Percentiles rank a stretch among this genome's conserved stretches.
These are phyloP conservation scores for Sebastes wilsoni DNA, from an alignment of 2,797 vertebrate species.

Conservation along the genomic window DNA sequence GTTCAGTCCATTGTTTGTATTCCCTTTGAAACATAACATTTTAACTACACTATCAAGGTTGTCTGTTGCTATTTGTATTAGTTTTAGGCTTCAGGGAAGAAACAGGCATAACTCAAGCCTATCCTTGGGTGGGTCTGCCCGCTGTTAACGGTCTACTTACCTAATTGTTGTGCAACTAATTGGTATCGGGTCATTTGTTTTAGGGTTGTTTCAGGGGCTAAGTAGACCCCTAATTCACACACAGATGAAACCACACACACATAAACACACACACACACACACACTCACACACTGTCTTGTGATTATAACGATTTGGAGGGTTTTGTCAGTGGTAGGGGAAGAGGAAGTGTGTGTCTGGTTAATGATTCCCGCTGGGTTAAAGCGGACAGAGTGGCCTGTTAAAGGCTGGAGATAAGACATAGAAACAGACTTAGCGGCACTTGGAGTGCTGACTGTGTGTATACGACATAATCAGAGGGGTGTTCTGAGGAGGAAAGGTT, in stretches of 20 bases:
- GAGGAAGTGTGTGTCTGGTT: slow-evolving; percentile 68
- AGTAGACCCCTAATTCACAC: slow-evolving; percentile 36
- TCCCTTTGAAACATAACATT: background rate
- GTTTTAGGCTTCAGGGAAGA: background rate
- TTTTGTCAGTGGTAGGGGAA: slow-evolving; percentile 46
- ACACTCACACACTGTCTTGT: slow-evolving; percentile 30
- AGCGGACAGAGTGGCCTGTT: slow-evolving; percentile 59
- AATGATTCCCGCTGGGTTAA: slow-evolving; percentile 69
- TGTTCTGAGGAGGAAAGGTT: slow-evolving; percentile 10
- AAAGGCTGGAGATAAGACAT: slow-evolving; percentile 63
- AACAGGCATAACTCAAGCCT: slow-evolving; percentile 3
- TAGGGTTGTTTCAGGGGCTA: slow-evolving; percentile 41
- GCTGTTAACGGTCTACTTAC: slow-evolving; percentile 55
- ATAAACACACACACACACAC: slow-evolving; percentile 10
- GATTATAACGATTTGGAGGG: slow-evolving; percentile 47
- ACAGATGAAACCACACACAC: slow-evolving; percentile 33
- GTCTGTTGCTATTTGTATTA: background rate
- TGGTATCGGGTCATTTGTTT: slow-evolving; percentile 67
- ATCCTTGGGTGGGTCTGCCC: slow-evolving; percentile 42
- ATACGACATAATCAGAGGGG: slow-evolving; percentile 7
- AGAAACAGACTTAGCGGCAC: slow-evolving; percentile 65
- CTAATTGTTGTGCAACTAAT: slow-evolving; percentile 65
- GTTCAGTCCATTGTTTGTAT: background rate
- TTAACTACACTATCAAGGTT: background rate
- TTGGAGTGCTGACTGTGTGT: slow-evolving; percentile 24